Evolutionary conservation across 2,888 invertebrate species (phyloP).

Genomic region (Iselma pallidipennis): DNA sequence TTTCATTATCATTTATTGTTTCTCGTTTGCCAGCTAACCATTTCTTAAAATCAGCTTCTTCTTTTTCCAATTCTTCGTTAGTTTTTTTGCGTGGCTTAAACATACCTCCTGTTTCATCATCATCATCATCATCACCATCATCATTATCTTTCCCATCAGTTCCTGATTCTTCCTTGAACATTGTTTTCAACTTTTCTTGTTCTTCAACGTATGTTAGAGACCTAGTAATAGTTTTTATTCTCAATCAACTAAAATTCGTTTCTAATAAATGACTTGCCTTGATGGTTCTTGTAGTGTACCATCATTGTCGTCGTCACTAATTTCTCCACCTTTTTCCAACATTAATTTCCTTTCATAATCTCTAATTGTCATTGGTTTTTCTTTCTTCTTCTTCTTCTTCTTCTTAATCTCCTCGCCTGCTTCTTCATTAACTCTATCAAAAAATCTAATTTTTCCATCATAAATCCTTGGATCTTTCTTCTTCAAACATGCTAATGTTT

Average conservation of each 20-base stretch:
- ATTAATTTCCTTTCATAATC: conserved; percentile 81
- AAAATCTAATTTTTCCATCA: conserved; percentile 73
- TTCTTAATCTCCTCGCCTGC: conserved; percentile 12
- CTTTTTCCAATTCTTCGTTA: conserved; percentile 57
- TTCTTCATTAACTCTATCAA: conserved; percentile 48
- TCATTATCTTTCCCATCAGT: conserved; percentile 54
- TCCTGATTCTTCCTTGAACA: conserved; percentile 58
- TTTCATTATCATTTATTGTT: conserved; percentile 62
- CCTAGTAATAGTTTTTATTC: conserved; percentile 37
- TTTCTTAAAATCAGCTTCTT: conserved; percentile 68
- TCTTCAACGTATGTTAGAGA: conserved; percentile 68
- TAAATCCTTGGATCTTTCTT: conserved; percentile 90
- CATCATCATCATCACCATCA: conserved; percentile 59
- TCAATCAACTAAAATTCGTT: too few relatives aligned
- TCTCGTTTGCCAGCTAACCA: conserved; percentile 80
- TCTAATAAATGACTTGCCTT: too few relatives aligned
- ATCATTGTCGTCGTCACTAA: conserved; percentile 56
- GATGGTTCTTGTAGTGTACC: conserved; percentile 22
- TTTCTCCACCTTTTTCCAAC: conserved; percentile 67
- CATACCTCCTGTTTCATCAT: conserved; percentile 59
- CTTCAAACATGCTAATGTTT: conserved; percentile 82
- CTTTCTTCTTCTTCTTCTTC: conserved; percentile 53
- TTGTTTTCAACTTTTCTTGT: conserved; percentile 67
- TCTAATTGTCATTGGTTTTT: conserved; percentile 68
- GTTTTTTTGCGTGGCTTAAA: conserved; percentile 62